phyloP scores from a whole-genome alignment of 2,113 vertebrate species.

The Protobothrops flavoviridis region DNA sequence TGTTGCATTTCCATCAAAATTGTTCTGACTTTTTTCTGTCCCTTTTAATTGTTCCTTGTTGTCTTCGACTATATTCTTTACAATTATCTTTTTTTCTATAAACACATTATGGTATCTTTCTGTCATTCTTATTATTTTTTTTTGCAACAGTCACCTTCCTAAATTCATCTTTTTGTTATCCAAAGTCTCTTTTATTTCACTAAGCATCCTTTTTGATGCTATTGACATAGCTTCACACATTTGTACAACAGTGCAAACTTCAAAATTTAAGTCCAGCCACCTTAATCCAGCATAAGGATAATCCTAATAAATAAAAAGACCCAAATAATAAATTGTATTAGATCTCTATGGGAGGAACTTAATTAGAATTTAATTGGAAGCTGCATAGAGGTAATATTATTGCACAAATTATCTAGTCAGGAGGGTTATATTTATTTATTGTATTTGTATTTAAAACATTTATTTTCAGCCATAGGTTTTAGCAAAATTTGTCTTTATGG shows the following conservation, averaged over 20 bases:
- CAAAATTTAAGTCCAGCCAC: not conserved
- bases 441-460: not conserved
- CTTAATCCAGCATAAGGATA: not conserved
- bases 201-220: not conserved
- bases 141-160: not conserved
- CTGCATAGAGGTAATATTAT: not conserved
- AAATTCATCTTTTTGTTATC: not conserved
- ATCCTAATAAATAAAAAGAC: not conserved
- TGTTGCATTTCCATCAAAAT: not conserved
- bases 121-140: not conserved
- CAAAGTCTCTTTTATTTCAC: not conserved
- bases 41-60: not conserved
- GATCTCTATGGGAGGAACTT: not conserved
- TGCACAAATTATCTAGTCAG: not conserved
- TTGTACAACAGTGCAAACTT: not conserved
- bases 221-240: not conserved
- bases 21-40: not conserved
- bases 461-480: not conserved
- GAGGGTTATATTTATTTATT: not conserved
- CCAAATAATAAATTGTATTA: not conserved
- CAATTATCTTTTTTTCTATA: not conserved
- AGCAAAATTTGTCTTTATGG: not conserved
- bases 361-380: not conserved
- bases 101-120: not conserved
- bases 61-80: not conserved